These are phyloP conservation scores for Nematostella vectensis DNA, from an alignment of 92 coral and sea anemone species.

Conservation along the genomic window DNA sequence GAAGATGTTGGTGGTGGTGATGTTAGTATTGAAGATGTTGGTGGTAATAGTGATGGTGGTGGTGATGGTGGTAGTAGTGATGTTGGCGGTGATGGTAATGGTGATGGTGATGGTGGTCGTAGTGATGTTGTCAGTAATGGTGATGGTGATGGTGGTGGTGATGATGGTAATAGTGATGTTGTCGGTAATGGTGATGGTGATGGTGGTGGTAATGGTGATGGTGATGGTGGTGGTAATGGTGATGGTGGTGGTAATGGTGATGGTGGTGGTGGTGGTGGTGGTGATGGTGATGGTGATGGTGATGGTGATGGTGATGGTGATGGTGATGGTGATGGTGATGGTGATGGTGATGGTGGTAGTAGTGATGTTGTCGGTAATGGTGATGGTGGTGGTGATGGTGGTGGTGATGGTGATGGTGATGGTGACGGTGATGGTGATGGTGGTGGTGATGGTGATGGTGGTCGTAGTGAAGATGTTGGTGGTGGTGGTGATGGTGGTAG, in stretches of 20 bases:
- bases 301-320: slow-evolving; percentile 1
- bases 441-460: too few species aligned
- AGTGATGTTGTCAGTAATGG: too few species aligned
- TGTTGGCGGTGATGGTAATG: too few species aligned
- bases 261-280: slow-evolving; percentile 1
- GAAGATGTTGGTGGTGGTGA: too few species aligned
- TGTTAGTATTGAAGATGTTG: too few species aligned
- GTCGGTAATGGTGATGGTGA: slow-evolving; percentile 5
- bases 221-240: slow-evolving; percentile 1
- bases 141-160: not conserved
- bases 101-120: too few species aligned
- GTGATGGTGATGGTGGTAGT: slow-evolving; percentile 1
- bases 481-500: too few species aligned
- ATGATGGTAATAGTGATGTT: not conserved
- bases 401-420: too few species aligned
- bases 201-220: slow-evolving; percentile 7
- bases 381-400: too few species aligned
- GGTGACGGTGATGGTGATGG: too few species aligned
- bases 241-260: slow-evolving; percentile 2
- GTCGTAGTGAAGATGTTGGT: too few species aligned
- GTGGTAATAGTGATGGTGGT: not conserved
- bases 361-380: not conserved
- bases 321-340: slow-evolving; percentile 3
- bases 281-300: not conserved
- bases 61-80: too few species aligned